phyloP scores from a whole-genome alignment of 2,797 vertebrate genomes.

The Heliangelus exortis region DNA sequence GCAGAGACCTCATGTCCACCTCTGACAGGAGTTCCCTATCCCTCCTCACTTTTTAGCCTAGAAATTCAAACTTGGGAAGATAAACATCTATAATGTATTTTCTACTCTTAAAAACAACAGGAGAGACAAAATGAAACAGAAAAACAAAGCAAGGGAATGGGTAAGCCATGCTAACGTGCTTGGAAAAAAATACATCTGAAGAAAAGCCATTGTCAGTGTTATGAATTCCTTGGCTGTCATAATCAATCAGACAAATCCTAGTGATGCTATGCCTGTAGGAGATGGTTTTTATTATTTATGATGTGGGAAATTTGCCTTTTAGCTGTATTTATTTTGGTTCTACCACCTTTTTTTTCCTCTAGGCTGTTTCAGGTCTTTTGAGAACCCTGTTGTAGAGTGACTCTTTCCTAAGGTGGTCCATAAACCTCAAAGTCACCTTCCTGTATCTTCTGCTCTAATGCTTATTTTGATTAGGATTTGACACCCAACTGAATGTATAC shows the following conservation, averaged over 20 bases:
- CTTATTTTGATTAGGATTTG: background rate
- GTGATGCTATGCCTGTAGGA: background rate
- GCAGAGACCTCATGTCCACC: background rate
- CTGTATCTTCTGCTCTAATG: background rate
- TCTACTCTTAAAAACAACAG: background rate
- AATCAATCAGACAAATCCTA: background rate
- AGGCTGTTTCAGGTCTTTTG: background rate
- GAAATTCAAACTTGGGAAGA: background rate
- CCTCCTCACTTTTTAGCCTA: background rate
- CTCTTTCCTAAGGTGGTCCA: background rate
- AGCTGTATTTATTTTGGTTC: background rate
- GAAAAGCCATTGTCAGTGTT: background rate
- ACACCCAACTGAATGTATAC: background rate
- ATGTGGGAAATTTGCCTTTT: background rate
- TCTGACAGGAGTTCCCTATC: accelerated
- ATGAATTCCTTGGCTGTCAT: background rate
- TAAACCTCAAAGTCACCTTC: background rate
- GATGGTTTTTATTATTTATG: background rate
- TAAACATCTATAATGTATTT: background rate
- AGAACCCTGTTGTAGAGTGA: background rate
- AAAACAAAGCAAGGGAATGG: background rate
- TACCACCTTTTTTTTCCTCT: background rate
- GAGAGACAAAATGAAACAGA: background rate
- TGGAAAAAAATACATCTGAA: background rate
- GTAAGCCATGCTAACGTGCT: background rate